Evolutionary conservation across 2,888 invertebrate species (phyloP), one percentile per base, ranked within the genome.

Genomic region (Monopis laevigella): DNA sequence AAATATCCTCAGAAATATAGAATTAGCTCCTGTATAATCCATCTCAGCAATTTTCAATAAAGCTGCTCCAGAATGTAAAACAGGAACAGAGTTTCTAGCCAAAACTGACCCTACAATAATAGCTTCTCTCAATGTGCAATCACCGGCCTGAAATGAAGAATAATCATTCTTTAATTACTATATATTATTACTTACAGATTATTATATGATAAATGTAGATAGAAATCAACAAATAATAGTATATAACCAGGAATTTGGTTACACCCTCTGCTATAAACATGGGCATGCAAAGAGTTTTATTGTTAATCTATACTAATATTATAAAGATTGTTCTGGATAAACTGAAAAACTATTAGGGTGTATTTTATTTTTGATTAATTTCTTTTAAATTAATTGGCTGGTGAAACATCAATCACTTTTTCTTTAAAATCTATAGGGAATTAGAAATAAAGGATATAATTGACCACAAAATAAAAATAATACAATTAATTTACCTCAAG

Each of bases 11-110:
- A 99, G 82, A 61, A 99, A 96, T 56, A 98, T 93, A 21, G 96
- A 97, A 68, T 92, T 97, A 0, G 98, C 94, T 2, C 98, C 98
- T 16, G 90, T 92, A 60, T 97, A 98, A 54, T 93, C 94, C 97
- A 98, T 97, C 80, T 97, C 96, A 29, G 97, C 96, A 43, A 99
- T 93, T 80, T 96, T 94, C 18, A 97, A 73, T 59, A 99, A 86
- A 18, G 97, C 96, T 2, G 98, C 98, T 21, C 95, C 92, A 0
- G 98, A 96, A 71, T 99, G 98, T 18, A 97, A 78, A 42, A 96
- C 89, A 0, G 98, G 98, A 36, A 99, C 92, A 1, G 96, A 95
- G 65, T 90, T 93, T 51, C 93, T 90, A 0, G 92, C 88, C 41
- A 99, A 64, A 1, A 99, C 90, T 36, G 97, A 96, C 16, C 96